Evolutionary conservation across 2,888 invertebrate genomes (phyloP), one percentile per base, ranked within the genome.

Genomic region (Schizaphis graminum): DNA sequence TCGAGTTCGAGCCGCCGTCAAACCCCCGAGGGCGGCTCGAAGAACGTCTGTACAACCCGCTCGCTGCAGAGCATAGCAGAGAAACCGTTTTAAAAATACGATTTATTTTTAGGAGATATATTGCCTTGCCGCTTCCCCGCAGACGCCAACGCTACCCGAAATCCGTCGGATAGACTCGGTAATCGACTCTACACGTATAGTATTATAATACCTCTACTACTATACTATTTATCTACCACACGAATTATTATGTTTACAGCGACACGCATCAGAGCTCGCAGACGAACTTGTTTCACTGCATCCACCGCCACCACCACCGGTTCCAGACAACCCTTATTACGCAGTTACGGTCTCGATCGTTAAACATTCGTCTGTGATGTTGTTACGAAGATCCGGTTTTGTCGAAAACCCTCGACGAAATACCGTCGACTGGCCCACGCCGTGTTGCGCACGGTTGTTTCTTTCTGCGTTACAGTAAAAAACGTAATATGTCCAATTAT

Each of bases 281-380:
- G 88, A 88, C 88, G 53, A 49, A 88, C 13, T 86, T 47, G 28
- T 86, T 86, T 86, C 44, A 49, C 86, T 88, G 49, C 3, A 88
- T 53, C 53, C 88, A 53, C 53, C 49, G 41, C 41, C 41, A 47
- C 44, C 44, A n/a, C n/a, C 53, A 21, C 35, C 8, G 28, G 47
- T 28, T 11, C 85, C 35, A 24, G n/a, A 88, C 88, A 86, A 86
- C 88, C 88, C 88, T 88, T 53, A 35, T 88, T 53, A 53, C 53
- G 49, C 10, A 53, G 86, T 86, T 28, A 28, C n/a, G 86, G 28
- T 86, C 28, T 86, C 8, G 21, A 41, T 35, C 16, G 44, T 47
- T 28, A 86, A 35, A 53, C 53, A 88, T 88, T n/a, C 49, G n/a
- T 49, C n/a, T 53, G 53, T 2, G 41, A 44, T 3, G 88, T 88